Evolutionary conservation across 2,888 invertebrate genomes (phyloP), one percentile per base, ranked within the genome.

Genomic region (Drosophila stalkeri): DNA sequence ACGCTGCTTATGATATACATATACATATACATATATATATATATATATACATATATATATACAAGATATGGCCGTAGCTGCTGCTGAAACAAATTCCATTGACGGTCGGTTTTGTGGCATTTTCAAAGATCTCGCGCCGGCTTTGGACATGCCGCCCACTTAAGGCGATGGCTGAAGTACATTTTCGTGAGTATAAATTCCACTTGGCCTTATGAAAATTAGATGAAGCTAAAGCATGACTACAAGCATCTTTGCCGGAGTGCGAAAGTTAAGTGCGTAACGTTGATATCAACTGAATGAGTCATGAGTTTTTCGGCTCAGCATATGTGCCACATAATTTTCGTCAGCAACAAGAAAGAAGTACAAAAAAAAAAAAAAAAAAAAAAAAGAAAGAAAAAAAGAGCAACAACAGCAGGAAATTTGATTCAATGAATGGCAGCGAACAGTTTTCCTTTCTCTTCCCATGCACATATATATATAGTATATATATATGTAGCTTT

Each of bases 141-240:
- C 23, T 47, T 41, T 51, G 59, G 16, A 35, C 41, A 31, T 60
- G 35, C 55, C 41, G 44, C 60, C 63, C 86, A 88, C 86, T 83
- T 82, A 69, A 77, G 68, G 68, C 72, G 65, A 51, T 46, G 63
- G 63, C 39, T 73, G 44, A 47, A 64, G 54, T 54, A 72, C 72
- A 80, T 55, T 62, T 70, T 79, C 60, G 47, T 75, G 72, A 74
- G 65, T 72, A 60, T 64, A 74, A 82, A 80, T 86, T 83, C 80
- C 87, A 86, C 81, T 89, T 83, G 86, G 78, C 65, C 71, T 81
- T 80, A 84, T 89, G 78, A 87, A 89, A 84, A 77, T 87, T 86
- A 80, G 71, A 85, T 85, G 86, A 86, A 71, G 80, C 75, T 52
- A 72, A 74, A 80, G 59, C 72, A 80, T 44, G 27, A 35, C 52